Evolutionary conservation across 1,140 invertebrate species (phyloP), one percentile per base, ranked within the genome.

Genomic region (Euglossa dilemma): DNA sequence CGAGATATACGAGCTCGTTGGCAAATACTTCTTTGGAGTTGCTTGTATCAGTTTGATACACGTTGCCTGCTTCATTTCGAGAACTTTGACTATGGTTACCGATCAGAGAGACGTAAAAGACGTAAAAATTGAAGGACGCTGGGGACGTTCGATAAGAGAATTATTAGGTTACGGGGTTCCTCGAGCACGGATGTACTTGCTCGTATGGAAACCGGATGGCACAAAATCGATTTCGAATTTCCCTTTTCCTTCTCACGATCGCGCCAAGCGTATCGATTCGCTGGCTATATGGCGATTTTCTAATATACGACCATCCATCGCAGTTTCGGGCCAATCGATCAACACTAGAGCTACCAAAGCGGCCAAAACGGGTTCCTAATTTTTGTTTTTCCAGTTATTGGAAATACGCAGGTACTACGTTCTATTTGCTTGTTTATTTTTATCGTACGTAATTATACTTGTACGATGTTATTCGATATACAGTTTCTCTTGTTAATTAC

Each of bases 191-290:
- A 54, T 28, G 28, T 63, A 36, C 18, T 78, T 43, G 63, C n/a
- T 52, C 67, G 18, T 52, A 25, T 54, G 75, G 47, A 70, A 82
- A 81, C 79, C 23, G 45, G 50, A 77, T 69, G 18, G 54, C 16
- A 54, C 64, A 83, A 74, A 74, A 25, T n/a, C 64, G 69, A 76
- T 85, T 87, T 87, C 43, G 72, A 73, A 80, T 83, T 81, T 81
- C 64, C 69, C 80, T 63, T 61, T 63, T 78, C 28, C 61, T 25
- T 45, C 23, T 66, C 36, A 36, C 36, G 36, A 36, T 36, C 36
- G 69, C 76, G 66, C 43, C 66, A n/a, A 20, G 16, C 2, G 36
- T 69, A 69, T 78, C 76, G 64, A 78, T 79, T 66, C 64, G 56
- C 18, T n/a, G 61, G 64, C 67, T 11, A 18, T 9, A 20, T 36